These are phyloP conservation scores for Apocheima hispidaria DNA, from an alignment of 2,888 invertebrate species.

Conservation along the genomic window DNA sequence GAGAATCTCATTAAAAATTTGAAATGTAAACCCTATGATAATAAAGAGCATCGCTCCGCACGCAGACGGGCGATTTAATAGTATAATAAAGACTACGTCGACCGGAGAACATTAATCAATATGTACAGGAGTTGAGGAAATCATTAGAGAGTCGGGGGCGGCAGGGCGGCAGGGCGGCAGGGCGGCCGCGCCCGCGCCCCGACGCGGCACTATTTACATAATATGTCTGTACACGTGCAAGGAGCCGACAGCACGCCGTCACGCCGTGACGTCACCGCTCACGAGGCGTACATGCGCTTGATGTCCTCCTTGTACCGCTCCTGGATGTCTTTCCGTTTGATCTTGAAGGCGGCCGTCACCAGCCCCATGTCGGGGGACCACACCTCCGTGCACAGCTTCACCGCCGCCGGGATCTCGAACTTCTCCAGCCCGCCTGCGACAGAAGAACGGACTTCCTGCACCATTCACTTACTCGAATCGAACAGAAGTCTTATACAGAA, in stretches of 20 bases:
- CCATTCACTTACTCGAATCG: too few species aligned
- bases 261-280: slow-evolving; percentile 70
- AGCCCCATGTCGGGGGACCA: slow-evolving; percentile 99
- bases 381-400: slow-evolving; percentile 95
- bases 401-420: slow-evolving; percentile 96
- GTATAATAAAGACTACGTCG: slow-evolving; percentile 55
- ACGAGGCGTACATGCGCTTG: slow-evolving; percentile 97
- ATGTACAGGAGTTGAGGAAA: slow-evolving; percentile 60
- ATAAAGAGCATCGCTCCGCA: slow-evolving; percentile 37
- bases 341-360: slow-evolving; percentile 98
- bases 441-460: neutral
- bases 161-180: neutral
- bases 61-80: slow-evolving; percentile 31
- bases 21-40: slow-evolving; percentile 47
- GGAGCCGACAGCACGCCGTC: neutral
- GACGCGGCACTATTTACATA: neutral
- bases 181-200: slow-evolving; percentile 2
- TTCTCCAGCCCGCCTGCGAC: slow-evolving; percentile 93
- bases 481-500: too few species aligned
- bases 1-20: slow-evolving; percentile 53
- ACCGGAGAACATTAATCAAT: slow-evolving; percentile 58
- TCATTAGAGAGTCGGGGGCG: slow-evolving; percentile 28
- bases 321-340: slow-evolving; percentile 98
- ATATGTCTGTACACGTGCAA: neutral
- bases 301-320: slow-evolving; percentile 97